Conservation (phyloP, 2,797 vertebrate genomes). For the Carcharodon carcharias region DNA sequence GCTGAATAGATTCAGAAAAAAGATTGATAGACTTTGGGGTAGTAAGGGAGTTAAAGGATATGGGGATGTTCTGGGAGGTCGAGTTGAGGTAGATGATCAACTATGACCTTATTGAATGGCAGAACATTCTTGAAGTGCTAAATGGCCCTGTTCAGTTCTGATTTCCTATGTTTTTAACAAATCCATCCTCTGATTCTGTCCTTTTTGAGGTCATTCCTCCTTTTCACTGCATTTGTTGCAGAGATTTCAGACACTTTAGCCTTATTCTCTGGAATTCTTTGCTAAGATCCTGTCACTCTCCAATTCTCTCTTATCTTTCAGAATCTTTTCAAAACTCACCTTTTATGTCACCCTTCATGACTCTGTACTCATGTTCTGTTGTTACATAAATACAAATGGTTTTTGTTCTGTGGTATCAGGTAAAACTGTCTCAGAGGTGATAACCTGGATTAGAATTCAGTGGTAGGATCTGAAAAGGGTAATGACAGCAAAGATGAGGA, state of each 20-base stretch:
- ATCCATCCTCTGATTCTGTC: not conserved
- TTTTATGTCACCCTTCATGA: not conserved
- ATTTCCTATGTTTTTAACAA: not conserved
- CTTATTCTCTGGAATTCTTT: not conserved
- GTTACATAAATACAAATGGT: not conserved
- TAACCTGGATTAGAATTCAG: not conserved
- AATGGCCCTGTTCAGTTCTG: not conserved
- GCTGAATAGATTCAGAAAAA: no score
- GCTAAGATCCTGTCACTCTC: not conserved
- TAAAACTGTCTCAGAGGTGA: not conserved
- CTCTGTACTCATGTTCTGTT: not conserved
- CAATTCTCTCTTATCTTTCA: not conserved
- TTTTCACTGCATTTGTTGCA: not conserved
- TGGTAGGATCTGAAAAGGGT: not conserved
- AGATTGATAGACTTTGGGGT: no score
- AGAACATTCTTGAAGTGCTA: no score
- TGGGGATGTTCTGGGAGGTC: no score
- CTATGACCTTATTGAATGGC: no score
- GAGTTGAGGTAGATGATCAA: no score
- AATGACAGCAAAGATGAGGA: not conserved
- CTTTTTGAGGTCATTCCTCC: not conserved
- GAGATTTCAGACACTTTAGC: not conserved
- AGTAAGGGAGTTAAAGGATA: no score
- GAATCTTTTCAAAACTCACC: not conserved
- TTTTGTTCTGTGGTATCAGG: not conserved